Base-by-base conservation (phyloP, 2,888 invertebrate species). In the Cecidostiba fungosa region DNA sequence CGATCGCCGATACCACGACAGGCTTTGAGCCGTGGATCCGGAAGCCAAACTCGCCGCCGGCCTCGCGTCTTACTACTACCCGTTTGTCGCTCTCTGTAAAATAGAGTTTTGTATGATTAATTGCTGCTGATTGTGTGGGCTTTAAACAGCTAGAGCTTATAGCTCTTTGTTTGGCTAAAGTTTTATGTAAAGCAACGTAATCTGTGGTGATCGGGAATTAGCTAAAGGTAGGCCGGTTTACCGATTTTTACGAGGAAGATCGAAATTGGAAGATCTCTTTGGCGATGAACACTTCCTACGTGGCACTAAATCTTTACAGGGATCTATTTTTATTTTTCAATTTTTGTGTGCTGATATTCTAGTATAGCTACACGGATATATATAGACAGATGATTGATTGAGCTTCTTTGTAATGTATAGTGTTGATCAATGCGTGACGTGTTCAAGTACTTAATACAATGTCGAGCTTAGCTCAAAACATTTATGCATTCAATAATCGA, bases 1-100 rank as follows among this genome's bases (percentile, higher is more conserved):
- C 98, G 89, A 99, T 98, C 29, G 98, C 98, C 4, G 98, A 98
- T 43, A 99, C 98, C 19, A 98, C 98, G n/a, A 98, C 98, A 0
- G 99, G 99, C 91, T 98, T 97, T 85, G 98, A 98, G 39, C 98
- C 98, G 90, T 98, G 98, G 91, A 99, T 98, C 87, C 99, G 96
- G 93, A 99, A 98, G 19, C 98, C 98, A 92, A 98, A 99, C 92
- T 98, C 98, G 59, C 97, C 97, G 26, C 94, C 94, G 36, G 96
- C 96, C 89, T 97, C 97, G 79, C 97, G 96, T 88, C 96, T 96
- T 5, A 98, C 97, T 81, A 97, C 95, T 50, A 98, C 97, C 26
- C 96, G 96, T 93, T 98, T 98, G 94, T 98, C 98, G 91, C 97
- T 96, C 93, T 97, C 98, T 98, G 94, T 6, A 94, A 93, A 88